Evolutionary conservation across 1,140 invertebrate genomes (phyloP), one percentile per base, ranked within the genome.

Genomic region (Eurosta solidaginis): DNA sequence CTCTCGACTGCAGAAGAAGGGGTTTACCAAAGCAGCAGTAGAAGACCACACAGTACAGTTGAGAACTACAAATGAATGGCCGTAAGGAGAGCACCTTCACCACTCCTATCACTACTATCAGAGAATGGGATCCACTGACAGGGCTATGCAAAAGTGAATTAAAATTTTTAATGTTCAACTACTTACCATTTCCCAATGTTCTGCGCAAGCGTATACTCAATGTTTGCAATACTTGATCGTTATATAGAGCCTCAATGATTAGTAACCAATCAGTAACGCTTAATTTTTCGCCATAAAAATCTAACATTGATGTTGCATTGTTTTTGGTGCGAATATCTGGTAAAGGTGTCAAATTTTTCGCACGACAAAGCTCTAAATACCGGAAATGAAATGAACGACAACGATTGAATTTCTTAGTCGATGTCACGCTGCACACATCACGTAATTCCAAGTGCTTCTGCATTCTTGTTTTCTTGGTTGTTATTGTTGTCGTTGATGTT

Each of bases 201-300:
- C 87, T 86, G n/a, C 85, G 81, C 68, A 88, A 82, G 54, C 86
- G 87, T 47, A 91, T 85, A n/a, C 84, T 82, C 22, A 91, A 82
- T n/a, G 88, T 87, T 79, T 91, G 90, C 4, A 93, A 85, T 25
- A 89, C 90, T 9, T 89, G 88, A 81, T 93, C 92, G 27, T 90
- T 82, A 0, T 90, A 88, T 0, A 93, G 79, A 0, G 92, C 90
- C 63, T 91, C 90, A 33, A 92, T 82, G 4, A 93, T 89, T 3
- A 91, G 89, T 12, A 83, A 83, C 92, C 92, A 93, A 77, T 93
- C 92, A 77, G 90, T 91, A 74, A 91, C 88, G 75, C 90, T 91
- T 27, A 93, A 84, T 42, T 91, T 89, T 82, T 93, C 92, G 10
- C 89, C 90, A 29, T 87, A 89, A 54, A 93, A 90, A 75, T 92